Evolutionary conservation across 1,140 invertebrate genomes (phyloP), one percentile per base, ranked within the genome.

Genomic region (Pemphigus obesinymphae): DNA sequence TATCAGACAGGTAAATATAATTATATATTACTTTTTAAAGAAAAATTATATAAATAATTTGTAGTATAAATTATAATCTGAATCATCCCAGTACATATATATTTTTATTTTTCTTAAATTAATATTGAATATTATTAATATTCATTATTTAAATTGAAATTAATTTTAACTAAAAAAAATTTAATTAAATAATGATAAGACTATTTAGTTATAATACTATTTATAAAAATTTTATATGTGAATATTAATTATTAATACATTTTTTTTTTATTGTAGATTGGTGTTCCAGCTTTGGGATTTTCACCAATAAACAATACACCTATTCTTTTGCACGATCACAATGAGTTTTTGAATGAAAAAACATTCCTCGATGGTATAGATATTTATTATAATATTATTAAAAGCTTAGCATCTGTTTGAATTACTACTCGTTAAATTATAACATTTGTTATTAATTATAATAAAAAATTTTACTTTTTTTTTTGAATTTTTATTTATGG

Each of bases 291-390:
- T 61, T 84, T 86, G 70, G 85, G 85, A 17, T 85, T 86, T 72
- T 86, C 85, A 5, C 85, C 84, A 26, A 86, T 93, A 87, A 93
- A 92, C 84, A 90, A 92, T 82, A 94, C 93, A 6, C 91, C 91
- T 29, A 89, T 93, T 48, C 86, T 93, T 3, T 88, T 94, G 2
- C 93, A 94, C 83, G 92, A 94, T 85, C 91, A 94, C 84, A 89
- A 94, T 85, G 93, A 94, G 85, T 93, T 88, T 85, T 85, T 94
- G 0, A 93, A 93, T 85, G 92, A 93, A 84, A 88, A 90, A 29
- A 87, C 91, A 6, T 94, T 93, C 84, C 85, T 94, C 6, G 85
- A 86, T 40, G 93, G 93, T 50, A 91, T 94, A 80, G 88, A 92
- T 11, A 91, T 94, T 83, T 94, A 93, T 84, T 88, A 87, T 83